Evolutionary conservation across 2,797 vertebrate genomes (phyloP).

Genomic region (Amphiprion clarkii): DNA sequence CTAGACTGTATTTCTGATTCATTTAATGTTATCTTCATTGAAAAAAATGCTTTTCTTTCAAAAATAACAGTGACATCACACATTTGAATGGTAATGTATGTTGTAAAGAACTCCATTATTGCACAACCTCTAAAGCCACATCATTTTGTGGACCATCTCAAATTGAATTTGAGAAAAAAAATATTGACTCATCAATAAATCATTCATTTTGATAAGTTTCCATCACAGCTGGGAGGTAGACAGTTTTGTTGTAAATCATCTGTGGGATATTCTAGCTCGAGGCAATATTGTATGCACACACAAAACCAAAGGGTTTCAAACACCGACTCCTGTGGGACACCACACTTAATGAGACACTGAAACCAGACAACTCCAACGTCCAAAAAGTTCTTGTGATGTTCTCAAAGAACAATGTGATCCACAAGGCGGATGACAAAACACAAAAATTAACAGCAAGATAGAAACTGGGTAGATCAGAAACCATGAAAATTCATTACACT

Average conservation of each 20-base stretch:
- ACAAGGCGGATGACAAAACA: not conserved
- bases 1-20: too few species aligned
- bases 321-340: not conserved
- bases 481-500: not conserved
- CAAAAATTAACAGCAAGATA: not conserved
- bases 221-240: not conserved
- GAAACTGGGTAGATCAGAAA: not conserved
- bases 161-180: not conserved
- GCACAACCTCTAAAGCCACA: not conserved
- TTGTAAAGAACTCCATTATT: not conserved
- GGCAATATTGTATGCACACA: not conserved
- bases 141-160: constrained; percentile 10
- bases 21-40: too few species aligned
- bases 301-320: not conserved
- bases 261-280: not conserved
- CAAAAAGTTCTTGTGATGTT: not conserved
- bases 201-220: not conserved
- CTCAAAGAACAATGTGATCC: not conserved
- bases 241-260: not conserved
- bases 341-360: not conserved
- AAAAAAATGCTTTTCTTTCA: too few species aligned
- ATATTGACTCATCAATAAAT: constrained; percentile 6
- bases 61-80: too few species aligned
- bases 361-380: not conserved
- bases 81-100: too few species aligned